Conservation (phyloP, 2,113 vertebrate species). For the Poeciliopsis turrubarensis region DNA sequence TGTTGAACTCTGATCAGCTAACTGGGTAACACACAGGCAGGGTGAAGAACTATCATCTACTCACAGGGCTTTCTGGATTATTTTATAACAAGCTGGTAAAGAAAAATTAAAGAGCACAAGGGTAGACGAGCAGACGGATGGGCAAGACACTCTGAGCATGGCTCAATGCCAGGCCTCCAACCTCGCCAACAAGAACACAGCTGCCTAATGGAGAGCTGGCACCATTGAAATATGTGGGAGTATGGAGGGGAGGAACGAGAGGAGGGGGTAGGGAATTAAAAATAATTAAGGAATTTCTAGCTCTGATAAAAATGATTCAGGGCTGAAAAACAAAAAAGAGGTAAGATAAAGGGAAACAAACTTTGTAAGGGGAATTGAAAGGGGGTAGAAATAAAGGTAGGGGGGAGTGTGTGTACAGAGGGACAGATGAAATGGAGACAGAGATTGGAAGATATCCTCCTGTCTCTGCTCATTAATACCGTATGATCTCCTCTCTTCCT, state of each 20-base stretch:
- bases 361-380: constrained; percentile 42
- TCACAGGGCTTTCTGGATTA: constrained; percentile 52
- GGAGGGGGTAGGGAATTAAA: constrained; percentile 1
- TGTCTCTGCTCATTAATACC: constrained; percentile 82
- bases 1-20: constrained; percentile 32
- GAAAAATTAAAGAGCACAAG: constrained; percentile 71
- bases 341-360: constrained; percentile 48
- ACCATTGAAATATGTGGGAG: constrained; percentile 40
- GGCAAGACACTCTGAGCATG: constrained; percentile 59
- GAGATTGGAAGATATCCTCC: constrained; percentile 73
- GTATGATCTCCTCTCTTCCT: constrained; percentile 73
- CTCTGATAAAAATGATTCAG: constrained; percentile 9
- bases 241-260: background rate
- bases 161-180: constrained; percentile 70
- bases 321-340: constrained; percentile 51
- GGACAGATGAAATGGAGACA: constrained; percentile 60
- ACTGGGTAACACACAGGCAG: constrained; percentile 36
- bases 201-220: constrained; percentile 79
- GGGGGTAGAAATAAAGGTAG: constrained; percentile 51
- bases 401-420: constrained; percentile 37
- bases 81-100: constrained; percentile 68
- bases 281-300: constrained; percentile 52
- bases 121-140: constrained; percentile 65
- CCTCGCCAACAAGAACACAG: constrained; percentile 75
- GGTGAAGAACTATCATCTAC: constrained; percentile 32